These are phyloP conservation scores for Lasioglossum calceatum DNA, from an alignment of 2,888 invertebrate genomes.

Conservation along the genomic window DNA sequence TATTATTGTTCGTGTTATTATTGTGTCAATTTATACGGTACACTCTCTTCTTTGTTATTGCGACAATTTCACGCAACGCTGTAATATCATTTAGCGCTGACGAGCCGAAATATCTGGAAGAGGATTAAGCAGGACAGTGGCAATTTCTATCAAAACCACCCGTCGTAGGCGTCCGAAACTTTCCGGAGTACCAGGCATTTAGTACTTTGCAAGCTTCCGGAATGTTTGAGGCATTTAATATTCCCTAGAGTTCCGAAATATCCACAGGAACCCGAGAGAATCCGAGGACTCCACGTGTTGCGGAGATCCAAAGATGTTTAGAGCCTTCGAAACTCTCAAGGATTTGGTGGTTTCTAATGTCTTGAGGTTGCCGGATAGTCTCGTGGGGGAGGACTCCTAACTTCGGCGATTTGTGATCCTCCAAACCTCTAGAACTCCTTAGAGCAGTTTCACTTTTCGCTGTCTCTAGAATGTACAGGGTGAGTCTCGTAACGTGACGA, in stretches of 20 bases:
- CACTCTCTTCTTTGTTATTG: not conserved
- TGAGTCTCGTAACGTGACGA: no score
- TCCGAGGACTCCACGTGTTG: slow-evolving; percentile 1
- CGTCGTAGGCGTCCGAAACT: not conserved
- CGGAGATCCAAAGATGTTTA: slow-evolving; percentile 9
- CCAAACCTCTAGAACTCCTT: not conserved
- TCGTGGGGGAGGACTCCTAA: not conserved
- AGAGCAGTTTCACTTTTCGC: not conserved
- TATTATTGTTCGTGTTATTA: not conserved
- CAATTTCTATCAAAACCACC: not conserved
- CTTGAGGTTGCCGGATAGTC: not conserved
- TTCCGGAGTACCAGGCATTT: not conserved
- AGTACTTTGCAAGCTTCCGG: not conserved
- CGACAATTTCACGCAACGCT: not conserved
- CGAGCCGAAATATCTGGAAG: not conserved
- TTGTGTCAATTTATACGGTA: not conserved
- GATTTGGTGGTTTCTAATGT: slow-evolving; percentile 7
- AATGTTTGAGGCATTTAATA: slow-evolving; percentile 8
- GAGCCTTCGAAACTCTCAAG: slow-evolving; percentile 15
- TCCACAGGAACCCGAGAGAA: not conserved
- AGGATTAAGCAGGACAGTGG: not conserved
- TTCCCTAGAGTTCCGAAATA: slow-evolving; percentile 6
- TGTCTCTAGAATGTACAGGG: not conserved
- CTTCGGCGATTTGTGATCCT: not conserved
- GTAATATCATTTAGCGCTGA: not conserved